Evolutionary conservation across 2,113 vertebrate species (phyloP).

Genomic region (Phrynosoma platyrhinos): DNA sequence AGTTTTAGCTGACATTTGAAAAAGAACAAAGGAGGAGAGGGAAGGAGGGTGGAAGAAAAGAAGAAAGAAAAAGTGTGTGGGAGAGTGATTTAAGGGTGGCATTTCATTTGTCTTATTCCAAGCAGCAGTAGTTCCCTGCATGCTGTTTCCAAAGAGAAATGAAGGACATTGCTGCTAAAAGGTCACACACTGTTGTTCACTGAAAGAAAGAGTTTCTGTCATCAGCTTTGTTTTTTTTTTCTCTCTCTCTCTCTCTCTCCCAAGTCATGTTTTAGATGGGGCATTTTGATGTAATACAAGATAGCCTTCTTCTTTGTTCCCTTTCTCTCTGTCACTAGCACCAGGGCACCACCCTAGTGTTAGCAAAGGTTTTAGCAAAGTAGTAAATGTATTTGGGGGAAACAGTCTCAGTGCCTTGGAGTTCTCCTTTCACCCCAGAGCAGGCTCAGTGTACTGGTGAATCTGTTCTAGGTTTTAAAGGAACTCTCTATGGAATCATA

Average conservation of each 20-base stretch:
- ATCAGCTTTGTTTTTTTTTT: neutral
- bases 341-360: too few relatives aligned
- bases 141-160: slow-evolving; percentile 5
- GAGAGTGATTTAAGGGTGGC: neutral
- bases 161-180: slow-evolving; percentile 4
- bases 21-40: neutral
- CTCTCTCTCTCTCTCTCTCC: neutral
- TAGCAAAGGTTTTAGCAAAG: too few relatives aligned
- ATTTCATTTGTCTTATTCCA: neutral
- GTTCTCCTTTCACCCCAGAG: too few relatives aligned
- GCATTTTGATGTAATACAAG: neutral
- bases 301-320: neutral
- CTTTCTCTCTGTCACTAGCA: too few relatives aligned
- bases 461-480: too few relatives aligned
- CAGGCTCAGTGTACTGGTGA: too few relatives aligned
- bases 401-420: too few relatives aligned
- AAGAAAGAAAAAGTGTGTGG: neutral
- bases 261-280: neutral
- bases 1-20: neutral
- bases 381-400: too few relatives aligned
- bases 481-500: too few relatives aligned
- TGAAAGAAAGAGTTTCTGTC: slow-evolving; percentile 26
- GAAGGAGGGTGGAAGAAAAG: neutral
- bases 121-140: neutral
- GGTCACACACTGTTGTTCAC: rapidly evolving